Evolutionary conservation across 1,140 invertebrate species (phyloP), one percentile per base, ranked within the genome.

Genomic region (Pseudomyrmex sp.): DNA sequence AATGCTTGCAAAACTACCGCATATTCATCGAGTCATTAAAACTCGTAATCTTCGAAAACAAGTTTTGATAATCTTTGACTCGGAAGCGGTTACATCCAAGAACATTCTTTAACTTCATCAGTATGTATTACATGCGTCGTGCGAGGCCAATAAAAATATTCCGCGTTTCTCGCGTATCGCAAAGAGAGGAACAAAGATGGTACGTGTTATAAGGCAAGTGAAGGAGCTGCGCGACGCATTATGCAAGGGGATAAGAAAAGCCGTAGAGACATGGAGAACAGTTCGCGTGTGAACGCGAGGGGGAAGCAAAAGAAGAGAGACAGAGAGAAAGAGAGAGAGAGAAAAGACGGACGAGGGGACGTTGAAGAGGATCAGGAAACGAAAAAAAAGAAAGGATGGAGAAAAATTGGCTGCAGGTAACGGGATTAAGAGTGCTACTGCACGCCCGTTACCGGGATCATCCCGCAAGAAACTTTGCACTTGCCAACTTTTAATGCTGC

Each of bases 391-490:
- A 56, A 63, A 50, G 26, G 58, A 68, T 35, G 70, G 85, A 90
- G 88, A 93, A 93, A 92, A 93, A 93, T 94, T 92, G 91, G 93
- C 89, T 91, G 89, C 91, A 91, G 90, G 92, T 93, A 93, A 92
- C 88, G 87, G 91, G 93, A 93, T 94, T 93, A 93, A 93, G 92
- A 88, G 90, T 90, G 88, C 89, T 89, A 86, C 90, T 91, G 91
- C 89, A 91, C 89, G 89, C 83, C 90, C 83, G 90, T 91, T 91
- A 89, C 90, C 83, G 80, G 85, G 89, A 92, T 92, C 85, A 93
- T 93, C 92, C 91, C 89, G 80, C 86, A 90, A 89, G 93, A 93
- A 94, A 93, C 93, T 93, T 93, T 93, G 92, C 92, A 93, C 93
- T 94, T 91, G 92, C 91, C 90, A 94, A 93, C 90, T 94, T 93